Percentiles rank a stretch among this genome's conserved stretches.
Conservation (phyloP, 1,140 invertebrate genomes). For the Ooceraea biroi region DNA sequence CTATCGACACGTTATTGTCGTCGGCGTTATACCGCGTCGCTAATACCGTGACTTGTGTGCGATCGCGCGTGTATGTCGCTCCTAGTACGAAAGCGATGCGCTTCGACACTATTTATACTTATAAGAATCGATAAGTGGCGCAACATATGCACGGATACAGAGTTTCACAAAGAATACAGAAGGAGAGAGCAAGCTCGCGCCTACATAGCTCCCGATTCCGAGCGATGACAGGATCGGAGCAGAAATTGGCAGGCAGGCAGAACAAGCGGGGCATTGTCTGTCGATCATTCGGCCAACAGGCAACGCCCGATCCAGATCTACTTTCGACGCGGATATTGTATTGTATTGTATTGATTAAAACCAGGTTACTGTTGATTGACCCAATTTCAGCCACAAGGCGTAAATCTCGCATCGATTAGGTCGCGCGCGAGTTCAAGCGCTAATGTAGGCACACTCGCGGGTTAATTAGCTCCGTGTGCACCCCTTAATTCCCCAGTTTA, state of each 20-base stretch:
- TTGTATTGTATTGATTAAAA: slow-evolving; percentile 52
- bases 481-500: slow-evolving; percentile 22
- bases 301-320: slow-evolving; percentile 41
- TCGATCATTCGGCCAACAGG: slow-evolving; percentile 16
- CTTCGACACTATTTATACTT: slow-evolving; percentile 67
- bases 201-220: background rate
- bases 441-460: slow-evolving; percentile 1
- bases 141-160: background rate
- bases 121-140: slow-evolving; percentile 56
- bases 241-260: slow-evolving; percentile 34
- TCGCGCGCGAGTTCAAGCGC: slow-evolving; percentile 16
- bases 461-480: slow-evolving; percentile 11
- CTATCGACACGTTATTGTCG: background rate
- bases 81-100: slow-evolving; percentile 3
- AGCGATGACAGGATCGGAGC: background rate
- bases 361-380: slow-evolving; percentile 38
- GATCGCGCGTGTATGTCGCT: background rate
- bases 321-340: slow-evolving; percentile 49
- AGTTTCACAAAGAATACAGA: slow-evolving; percentile 37
- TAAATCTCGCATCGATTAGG: slow-evolving; percentile 43
- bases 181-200: background rate
- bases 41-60: background rate
- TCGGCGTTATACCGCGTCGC: background rate
- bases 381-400: slow-evolving; percentile 29
- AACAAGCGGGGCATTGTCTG: slow-evolving; percentile 17